These are phyloP conservation scores for Micrasema minimum DNA, from an alignment of 1,140 invertebrate genomes.

Conservation along the genomic window DNA sequence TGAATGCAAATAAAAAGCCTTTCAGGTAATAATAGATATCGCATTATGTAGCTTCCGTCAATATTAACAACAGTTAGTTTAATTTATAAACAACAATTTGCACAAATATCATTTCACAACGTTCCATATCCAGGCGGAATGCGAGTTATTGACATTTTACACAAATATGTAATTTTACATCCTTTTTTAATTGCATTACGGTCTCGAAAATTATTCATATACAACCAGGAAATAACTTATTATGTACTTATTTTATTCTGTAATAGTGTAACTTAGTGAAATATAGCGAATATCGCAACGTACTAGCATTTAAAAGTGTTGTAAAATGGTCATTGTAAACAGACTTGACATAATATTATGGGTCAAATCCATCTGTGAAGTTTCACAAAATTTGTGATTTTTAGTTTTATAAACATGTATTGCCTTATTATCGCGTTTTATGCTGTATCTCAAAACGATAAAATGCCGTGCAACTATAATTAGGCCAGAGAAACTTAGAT, in stretches of 20 bases:
- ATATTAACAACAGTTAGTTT: constrained; percentile 20
- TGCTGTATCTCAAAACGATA: too few relatives aligned
- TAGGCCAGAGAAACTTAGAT: too few relatives aligned
- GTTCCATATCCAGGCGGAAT: constrained; percentile 7
- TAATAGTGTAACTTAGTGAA: constrained; percentile 1
- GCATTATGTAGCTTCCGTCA: constrained; percentile 13
- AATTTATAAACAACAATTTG: constrained; percentile 1
- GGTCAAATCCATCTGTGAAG: too few relatives aligned
- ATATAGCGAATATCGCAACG: constrained; percentile 24
- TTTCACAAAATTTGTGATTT: too few relatives aligned
- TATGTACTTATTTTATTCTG: not conserved
- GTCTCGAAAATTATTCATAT: constrained; percentile 32
- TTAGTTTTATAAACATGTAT: too few relatives aligned
- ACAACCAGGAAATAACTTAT: constrained; percentile 12
- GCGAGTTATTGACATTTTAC: constrained; percentile 33
- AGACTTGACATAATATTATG: constrained; percentile 37
- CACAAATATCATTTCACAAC: constrained; percentile 9
- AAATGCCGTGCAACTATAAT: too few relatives aligned
- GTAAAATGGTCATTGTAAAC: constrained; percentile 10
- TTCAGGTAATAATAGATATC: constrained; percentile 31
- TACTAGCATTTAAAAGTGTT: constrained; percentile 21
- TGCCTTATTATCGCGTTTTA: too few relatives aligned
- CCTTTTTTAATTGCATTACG: constrained; percentile 28
- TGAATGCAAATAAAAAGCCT: constrained; percentile 68
- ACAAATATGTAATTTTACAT: constrained; percentile 37